These are phyloP conservation scores for Drosophila helvetica DNA, from an alignment of 2,888 invertebrate genomes.

Conservation along the genomic window DNA sequence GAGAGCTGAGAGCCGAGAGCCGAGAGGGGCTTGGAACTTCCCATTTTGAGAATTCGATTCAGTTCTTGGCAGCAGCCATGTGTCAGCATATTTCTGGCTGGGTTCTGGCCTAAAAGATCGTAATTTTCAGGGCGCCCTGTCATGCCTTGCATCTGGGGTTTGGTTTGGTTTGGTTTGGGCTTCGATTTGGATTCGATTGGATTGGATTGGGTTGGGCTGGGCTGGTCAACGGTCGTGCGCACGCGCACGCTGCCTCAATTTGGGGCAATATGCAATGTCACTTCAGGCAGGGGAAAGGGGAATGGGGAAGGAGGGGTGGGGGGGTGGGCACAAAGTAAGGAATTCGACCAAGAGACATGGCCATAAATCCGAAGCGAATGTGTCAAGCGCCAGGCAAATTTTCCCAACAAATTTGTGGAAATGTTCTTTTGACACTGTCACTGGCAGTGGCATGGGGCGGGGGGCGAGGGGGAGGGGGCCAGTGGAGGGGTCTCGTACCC, in stretches of 20 bases:
- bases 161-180: background rate
- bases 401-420: slow-evolving; percentile 59
- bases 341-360: slow-evolving; percentile 43
- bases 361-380: slow-evolving; percentile 62
- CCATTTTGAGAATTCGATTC: background rate
- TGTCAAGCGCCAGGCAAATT: slow-evolving; percentile 66
- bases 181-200: slow-evolving; percentile 1
- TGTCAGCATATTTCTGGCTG: slow-evolving; percentile 35
- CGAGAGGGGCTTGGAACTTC: no score
- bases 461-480: background rate
- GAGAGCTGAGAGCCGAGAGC: no score
- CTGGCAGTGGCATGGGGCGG: slow-evolving; percentile 2
- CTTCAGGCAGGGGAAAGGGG: slow-evolving; percentile 11
- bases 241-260: slow-evolving; percentile 42
- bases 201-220: slow-evolving; percentile 39
- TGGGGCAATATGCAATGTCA: slow-evolving; percentile 56
- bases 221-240: slow-evolving; percentile 35
- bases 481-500: slow-evolving; percentile 4
- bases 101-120: slow-evolving; percentile 33
- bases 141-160: slow-evolving; percentile 35
- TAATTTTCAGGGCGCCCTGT: slow-evolving; percentile 30
- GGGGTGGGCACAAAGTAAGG: slow-evolving; percentile 14
- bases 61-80: slow-evolving; percentile 35
- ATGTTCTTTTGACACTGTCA: slow-evolving; percentile 72
- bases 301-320: background rate